Conservation (phyloP, 2,113 vertebrate species). For the Aphyosemion australe region DNA sequence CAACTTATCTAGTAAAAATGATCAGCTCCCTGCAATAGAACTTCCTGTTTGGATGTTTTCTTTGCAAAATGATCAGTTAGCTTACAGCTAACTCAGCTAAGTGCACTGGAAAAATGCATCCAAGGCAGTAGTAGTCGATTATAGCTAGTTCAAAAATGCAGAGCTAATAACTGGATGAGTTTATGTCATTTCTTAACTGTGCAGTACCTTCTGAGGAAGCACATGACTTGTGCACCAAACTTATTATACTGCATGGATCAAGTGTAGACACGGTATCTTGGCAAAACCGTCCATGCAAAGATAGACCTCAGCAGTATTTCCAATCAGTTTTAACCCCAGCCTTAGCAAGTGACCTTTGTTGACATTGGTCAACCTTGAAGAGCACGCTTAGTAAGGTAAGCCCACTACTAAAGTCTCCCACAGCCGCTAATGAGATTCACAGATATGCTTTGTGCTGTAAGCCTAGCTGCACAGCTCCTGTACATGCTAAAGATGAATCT, state of each 20-base stretch:
- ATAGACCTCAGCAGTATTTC: constrained; percentile 20
- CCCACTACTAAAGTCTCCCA: constrained; percentile 65
- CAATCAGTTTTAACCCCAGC: constrained; percentile 39
- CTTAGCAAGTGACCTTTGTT: constrained; percentile 30
- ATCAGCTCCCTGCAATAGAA: too few relatives aligned
- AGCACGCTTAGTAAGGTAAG: constrained; percentile 58
- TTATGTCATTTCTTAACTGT: background rate
- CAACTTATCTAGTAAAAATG: too few relatives aligned
- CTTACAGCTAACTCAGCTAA: background rate
- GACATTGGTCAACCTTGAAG: constrained; percentile 43
- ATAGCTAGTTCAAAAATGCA: background rate
- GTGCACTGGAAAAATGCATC: too few relatives aligned
- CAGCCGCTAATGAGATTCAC: constrained; percentile 70
- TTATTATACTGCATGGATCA: too few relatives aligned
- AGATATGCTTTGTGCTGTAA: constrained; percentile 43
- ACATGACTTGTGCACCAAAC: too few relatives aligned
- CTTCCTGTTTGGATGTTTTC: too few relatives aligned
- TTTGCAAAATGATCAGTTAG: too few relatives aligned
- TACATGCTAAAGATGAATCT: too few relatives aligned
- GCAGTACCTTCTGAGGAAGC: background rate
- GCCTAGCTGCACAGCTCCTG: constrained; percentile 45
- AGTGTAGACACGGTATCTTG: background rate
- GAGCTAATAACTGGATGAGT: background rate
- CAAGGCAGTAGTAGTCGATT: too few relatives aligned
- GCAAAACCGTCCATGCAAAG: constrained; percentile 1